Percentiles rank a stretch among this genome's conserved stretches.
Evolutionary conservation across 2,797 vertebrate species (phyloP).

Genomic region (Mus spretus): DNA sequence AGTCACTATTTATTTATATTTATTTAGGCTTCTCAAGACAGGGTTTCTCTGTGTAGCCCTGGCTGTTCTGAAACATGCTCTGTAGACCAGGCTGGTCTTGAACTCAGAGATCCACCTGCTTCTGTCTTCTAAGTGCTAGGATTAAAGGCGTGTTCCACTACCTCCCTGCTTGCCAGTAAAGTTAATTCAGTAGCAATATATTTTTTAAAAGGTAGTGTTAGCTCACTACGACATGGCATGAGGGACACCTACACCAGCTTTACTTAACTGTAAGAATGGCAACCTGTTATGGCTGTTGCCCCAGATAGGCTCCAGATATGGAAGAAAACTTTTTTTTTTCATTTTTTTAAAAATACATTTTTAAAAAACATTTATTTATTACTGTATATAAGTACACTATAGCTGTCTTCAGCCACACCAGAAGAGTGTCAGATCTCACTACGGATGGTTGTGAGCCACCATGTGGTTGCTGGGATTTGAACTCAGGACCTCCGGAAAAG

Average conservation of each 20-base stretch:
- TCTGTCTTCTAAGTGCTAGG: not conserved
- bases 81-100: not conserved
- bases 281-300: conserved; percentile 72
- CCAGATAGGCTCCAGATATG: conserved; percentile 70
- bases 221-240: conserved; percentile 80
- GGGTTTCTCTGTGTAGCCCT: not conserved
- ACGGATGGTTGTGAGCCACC: too few relatives aligned
- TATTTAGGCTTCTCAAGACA: not conserved
- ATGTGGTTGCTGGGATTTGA: too few relatives aligned
- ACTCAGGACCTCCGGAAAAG: too few relatives aligned
- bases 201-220: conserved; percentile 80
- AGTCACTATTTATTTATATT: conserved; percentile 50
- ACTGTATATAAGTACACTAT: too few relatives aligned
- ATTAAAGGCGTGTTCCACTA: not conserved
- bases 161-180: conserved; percentile 55
- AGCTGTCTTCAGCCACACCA: too few relatives aligned
- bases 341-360: not conserved
- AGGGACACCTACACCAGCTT: conserved; percentile 68
- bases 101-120: not conserved
- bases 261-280: conserved; percentile 82
- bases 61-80: not conserved
- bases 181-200: conserved; percentile 80
- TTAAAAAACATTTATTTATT: not conserved
- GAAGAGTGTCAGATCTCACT: too few relatives aligned
- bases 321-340: not conserved